Conservation (phyloP, 2,113 vertebrate species). For the Pampusana beccarii region DNA sequence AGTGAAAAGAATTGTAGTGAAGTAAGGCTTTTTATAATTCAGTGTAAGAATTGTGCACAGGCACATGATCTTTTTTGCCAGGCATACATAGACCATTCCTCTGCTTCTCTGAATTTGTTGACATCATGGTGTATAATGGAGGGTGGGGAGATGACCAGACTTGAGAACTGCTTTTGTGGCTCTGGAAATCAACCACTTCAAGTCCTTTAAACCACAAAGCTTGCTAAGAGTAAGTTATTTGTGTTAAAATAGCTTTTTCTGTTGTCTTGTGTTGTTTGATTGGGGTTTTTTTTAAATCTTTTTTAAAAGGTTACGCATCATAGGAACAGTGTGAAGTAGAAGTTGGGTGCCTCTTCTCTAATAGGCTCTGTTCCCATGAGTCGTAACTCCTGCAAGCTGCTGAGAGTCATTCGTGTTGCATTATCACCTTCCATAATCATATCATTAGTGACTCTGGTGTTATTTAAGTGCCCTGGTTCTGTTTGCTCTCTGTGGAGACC, state of each 20-base stretch:
- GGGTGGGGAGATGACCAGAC: neutral
- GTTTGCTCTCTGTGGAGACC: slow-evolving; percentile 23
- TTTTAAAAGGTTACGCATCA: neutral
- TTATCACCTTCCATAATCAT: slow-evolving; percentile 62
- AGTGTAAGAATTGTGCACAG: neutral
- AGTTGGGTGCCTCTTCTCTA: neutral
- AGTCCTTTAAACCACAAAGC: neutral
- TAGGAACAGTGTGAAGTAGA: neutral
- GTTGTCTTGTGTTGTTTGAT: neutral
- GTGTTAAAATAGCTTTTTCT: slow-evolving; percentile 6
- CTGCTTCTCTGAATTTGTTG: neutral
- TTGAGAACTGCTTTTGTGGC: slow-evolving; percentile 3
- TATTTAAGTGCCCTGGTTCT: slow-evolving; percentile 45
- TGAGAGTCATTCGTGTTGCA: slow-evolving; percentile 34
- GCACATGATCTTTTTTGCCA: neutral
- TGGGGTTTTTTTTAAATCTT: neutral
- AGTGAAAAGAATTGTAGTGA: neutral
- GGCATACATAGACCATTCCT: neutral
- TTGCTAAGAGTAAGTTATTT: neutral
- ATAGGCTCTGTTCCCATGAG: neutral
- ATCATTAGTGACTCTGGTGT: slow-evolving; percentile 39
- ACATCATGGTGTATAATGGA: neutral
- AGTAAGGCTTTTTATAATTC: neutral
- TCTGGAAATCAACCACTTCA: neutral
- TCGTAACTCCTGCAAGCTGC: slow-evolving; percentile 31